Evolutionary conservation across 2,888 invertebrate species (phyloP).

Genomic region (Acanthosepion pharaonis): DNA sequence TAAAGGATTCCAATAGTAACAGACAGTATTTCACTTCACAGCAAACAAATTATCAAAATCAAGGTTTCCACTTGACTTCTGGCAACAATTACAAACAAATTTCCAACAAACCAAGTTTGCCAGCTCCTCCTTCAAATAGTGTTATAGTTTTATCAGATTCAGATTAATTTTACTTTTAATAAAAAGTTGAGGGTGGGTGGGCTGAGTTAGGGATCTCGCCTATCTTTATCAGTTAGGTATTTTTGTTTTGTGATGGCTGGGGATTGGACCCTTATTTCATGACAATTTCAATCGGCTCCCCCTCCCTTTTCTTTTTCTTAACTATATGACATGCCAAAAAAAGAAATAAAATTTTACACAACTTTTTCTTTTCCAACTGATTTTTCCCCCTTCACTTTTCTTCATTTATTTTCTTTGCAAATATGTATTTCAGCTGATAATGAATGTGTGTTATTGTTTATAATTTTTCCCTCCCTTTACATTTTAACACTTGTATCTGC

Average conservation of each 20-base stretch:
- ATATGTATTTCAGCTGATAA: not conserved
- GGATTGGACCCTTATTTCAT: not conserved
- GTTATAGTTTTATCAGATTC: conserved; percentile 43
- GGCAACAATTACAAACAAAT: not conserved
- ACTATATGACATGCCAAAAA: no score
- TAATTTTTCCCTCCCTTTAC: no score
- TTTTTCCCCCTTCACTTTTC: not conserved
- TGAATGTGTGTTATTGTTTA: no score
- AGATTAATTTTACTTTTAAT: not conserved
- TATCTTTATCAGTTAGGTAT: not conserved
- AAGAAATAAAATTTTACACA: no score
- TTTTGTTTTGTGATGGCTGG: not conserved
- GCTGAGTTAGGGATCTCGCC: no score
- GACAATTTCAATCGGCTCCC: not conserved
- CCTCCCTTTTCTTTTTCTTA: not conserved
- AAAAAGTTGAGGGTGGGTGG: not conserved
- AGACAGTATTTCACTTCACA: not conserved
- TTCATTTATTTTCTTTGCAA: not conserved
- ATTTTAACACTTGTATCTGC: no score
- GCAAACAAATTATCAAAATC: conserved; percentile 36
- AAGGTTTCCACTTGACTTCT: not conserved
- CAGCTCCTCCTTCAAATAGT: not conserved
- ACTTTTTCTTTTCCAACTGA: no score
- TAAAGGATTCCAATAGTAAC: not conserved
- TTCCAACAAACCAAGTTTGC: not conserved